phyloP scores from a whole-genome alignment of 2,797 vertebrate genomes.

The Lepus townsendii region DNA sequence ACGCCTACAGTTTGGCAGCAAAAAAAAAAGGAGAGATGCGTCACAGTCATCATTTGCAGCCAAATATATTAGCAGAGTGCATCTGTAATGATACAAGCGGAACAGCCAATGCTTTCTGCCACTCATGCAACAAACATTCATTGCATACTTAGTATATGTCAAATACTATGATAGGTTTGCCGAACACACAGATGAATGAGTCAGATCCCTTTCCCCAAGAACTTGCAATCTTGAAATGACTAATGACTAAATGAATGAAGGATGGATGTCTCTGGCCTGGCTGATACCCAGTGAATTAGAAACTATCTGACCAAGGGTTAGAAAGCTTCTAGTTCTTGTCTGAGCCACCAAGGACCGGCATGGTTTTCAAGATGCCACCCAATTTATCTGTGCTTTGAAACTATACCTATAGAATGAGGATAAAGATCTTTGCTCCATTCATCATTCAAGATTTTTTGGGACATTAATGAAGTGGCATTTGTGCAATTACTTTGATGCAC shows the following conservation, averaged over 20 bases:
- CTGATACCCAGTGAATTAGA: not conserved
- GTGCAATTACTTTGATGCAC: not conserved
- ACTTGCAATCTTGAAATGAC: not conserved
- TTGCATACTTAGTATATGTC: slow-evolving; percentile 47
- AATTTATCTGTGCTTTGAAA: not conserved
- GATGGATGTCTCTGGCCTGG: not conserved
- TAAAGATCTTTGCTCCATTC: not conserved
- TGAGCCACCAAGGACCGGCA: not conserved
- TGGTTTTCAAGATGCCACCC: not conserved
- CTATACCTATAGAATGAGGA: not conserved
- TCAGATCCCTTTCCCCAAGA: not conserved
- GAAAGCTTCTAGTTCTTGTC: not conserved
- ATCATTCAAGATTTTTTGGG: not conserved
- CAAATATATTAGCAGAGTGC: not conserved
- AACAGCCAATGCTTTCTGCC: slow-evolving; percentile 21
- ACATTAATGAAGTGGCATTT: slow-evolving; percentile 23
- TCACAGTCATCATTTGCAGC: slow-evolving; percentile 35
- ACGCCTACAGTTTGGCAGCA: slow-evolving; percentile 6
- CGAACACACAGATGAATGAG: slow-evolving; percentile 5
- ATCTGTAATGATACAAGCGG: slow-evolving; percentile 18
- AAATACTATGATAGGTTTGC: slow-evolving; percentile 37
- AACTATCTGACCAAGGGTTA: not conserved
- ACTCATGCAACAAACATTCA: not conserved
- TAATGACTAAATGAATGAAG: not conserved
- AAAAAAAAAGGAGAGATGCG: not conserved